Evolutionary conservation across 2,797 vertebrate species (phyloP).

Genomic region (Adelosebastes latens): DNA sequence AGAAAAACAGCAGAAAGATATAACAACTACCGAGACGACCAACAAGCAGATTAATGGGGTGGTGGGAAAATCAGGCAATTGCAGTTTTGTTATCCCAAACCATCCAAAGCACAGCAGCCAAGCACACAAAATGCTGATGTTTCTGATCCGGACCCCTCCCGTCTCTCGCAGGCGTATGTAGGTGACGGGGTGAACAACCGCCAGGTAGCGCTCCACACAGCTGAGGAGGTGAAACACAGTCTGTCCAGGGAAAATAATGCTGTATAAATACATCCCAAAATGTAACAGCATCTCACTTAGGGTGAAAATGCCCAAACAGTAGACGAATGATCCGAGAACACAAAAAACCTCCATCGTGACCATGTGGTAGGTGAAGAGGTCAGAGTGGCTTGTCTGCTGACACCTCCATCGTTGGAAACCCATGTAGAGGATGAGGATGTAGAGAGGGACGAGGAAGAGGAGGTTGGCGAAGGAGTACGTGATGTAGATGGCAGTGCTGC

Average conservation of each 20-base stretch:
- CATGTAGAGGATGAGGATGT: slow-evolving; percentile 15
- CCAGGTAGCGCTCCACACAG: slow-evolving; percentile 20
- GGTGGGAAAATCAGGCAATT: background rate
- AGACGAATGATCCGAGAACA: background rate
- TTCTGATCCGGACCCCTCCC: background rate
- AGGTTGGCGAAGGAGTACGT: fast-evolving
- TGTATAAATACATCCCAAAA: background rate
- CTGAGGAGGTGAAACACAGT: background rate
- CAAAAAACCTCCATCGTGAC: background rate
- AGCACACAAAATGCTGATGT: background rate
- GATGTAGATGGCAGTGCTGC: fast-evolving
- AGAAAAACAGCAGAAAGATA: slow-evolving; percentile 1
- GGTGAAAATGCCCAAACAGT: fast-evolving
- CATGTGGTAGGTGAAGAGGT: slow-evolving; percentile 33
- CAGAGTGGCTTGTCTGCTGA: background rate
- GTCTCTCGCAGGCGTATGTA: background rate
- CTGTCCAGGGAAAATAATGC: background rate
- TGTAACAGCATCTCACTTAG: fast-evolving
- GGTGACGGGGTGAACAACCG: slow-evolving; percentile 2
- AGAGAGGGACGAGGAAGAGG: slow-evolving; percentile 13
- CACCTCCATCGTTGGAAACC: background rate
- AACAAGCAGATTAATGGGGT: background rate
- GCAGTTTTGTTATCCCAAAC: fast-evolving
- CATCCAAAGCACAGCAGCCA: background rate
- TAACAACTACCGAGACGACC: background rate